These are phyloP conservation scores for Myathropa florea DNA, from an alignment of 2,888 invertebrate genomes.

Conservation along the genomic window DNA sequence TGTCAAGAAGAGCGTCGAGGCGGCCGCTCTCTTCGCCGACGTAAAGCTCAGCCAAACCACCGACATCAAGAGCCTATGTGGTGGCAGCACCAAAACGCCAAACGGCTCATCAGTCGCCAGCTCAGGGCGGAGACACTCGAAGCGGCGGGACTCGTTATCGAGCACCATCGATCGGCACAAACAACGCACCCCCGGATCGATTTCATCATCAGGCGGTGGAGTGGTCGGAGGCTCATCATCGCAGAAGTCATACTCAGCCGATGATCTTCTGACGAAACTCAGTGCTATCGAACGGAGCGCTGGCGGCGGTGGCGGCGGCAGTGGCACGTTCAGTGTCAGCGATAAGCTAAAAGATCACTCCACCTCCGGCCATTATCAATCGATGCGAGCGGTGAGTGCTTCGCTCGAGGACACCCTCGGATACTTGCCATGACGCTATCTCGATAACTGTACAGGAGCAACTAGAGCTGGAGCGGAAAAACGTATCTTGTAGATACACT, in stretches of 20 bases:
- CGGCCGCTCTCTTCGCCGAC: slow-evolving; percentile 92
- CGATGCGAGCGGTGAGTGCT: slow-evolving; percentile 79
- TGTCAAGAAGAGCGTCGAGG: slow-evolving; percentile 93
- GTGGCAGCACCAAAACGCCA: slow-evolving; percentile 27
- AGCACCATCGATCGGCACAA: slow-evolving; percentile 75
- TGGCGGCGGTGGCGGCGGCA: slow-evolving; percentile 71
- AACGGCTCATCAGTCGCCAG: slow-evolving; percentile 46
- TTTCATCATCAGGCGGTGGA: slow-evolving; percentile 64
- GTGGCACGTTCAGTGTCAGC: slow-evolving; percentile 67
- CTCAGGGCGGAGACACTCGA: slow-evolving; percentile 67
- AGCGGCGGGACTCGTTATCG: slow-evolving; percentile 75
- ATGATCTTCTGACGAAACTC: slow-evolving; percentile 77
- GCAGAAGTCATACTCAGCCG: slow-evolving; percentile 78
- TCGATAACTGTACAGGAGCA: not conserved
- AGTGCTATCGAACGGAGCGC: slow-evolving; percentile 77
- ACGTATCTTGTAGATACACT: slow-evolving; percentile 23
- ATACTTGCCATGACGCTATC: slow-evolving; percentile 79
- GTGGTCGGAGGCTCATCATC: slow-evolving; percentile 63
- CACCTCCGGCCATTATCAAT: slow-evolving; percentile 77
- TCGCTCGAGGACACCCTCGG: slow-evolving; percentile 81
- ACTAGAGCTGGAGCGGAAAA: not conserved
- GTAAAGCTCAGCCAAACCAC: slow-evolving; percentile 87
- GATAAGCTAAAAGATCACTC: slow-evolving; percentile 62
- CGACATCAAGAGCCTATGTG: slow-evolving; percentile 83
- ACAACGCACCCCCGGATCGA: slow-evolving; percentile 65